Percentiles rank a stretch among this genome's conserved stretches.
Conservation (phyloP, 64 coral and sea anemone genomes). For the Stichodactyla helianthus region DNA sequence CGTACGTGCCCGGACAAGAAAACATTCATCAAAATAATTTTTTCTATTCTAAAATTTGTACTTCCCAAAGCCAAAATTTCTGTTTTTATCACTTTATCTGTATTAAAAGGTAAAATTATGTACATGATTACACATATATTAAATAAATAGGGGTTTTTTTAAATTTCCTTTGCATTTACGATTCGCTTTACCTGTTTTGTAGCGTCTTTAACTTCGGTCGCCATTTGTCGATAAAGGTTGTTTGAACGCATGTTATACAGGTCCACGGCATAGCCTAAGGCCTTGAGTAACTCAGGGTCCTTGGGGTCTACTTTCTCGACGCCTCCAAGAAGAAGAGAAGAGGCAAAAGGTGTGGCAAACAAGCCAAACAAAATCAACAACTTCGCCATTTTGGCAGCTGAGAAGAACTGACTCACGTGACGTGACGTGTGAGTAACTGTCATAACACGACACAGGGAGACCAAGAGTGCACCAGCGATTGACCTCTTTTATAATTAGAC, state of each 20-base stretch:
- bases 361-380: slow-evolving; percentile 23
- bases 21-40: background rate
- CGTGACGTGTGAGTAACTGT: too few species aligned
- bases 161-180: too few species aligned
- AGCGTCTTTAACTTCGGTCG: slow-evolving; percentile 57
- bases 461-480: background rate
- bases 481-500: too few species aligned
- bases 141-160: too few species aligned
- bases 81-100: background rate
- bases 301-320: slow-evolving; percentile 45
- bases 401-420: background rate
- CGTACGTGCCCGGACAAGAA: background rate
- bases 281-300: slow-evolving; percentile 70
- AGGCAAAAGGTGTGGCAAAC: slow-evolving; percentile 26
- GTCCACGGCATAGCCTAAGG: slow-evolving; percentile 69
- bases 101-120: background rate
- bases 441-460: background rate
- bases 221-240: slow-evolving; percentile 83
- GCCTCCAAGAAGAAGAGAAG: slow-evolving; percentile 50
- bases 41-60: background rate
- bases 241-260: slow-evolving; percentile 79
- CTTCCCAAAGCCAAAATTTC: background rate
- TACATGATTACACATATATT: too few species aligned
- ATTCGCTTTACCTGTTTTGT: slow-evolving; percentile 71
- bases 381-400: slow-evolving; percentile 33